phyloP scores from a whole-genome alignment of 1,140 invertebrate species.

The Phenacoccus solenopsis region DNA sequence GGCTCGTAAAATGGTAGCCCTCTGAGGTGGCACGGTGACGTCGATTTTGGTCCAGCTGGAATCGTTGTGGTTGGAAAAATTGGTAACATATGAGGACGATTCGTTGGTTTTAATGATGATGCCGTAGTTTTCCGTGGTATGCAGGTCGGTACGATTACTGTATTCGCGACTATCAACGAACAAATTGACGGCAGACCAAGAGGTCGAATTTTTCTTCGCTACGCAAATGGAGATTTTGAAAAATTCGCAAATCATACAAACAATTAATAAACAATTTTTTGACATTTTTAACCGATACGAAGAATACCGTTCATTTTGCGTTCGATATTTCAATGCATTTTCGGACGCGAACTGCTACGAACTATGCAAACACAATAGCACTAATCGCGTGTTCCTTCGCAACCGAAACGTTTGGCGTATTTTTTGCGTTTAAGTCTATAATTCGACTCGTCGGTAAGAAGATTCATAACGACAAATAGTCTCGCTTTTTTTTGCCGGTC shows the following conservation, averaged over 20 bases:
- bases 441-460: conserved; percentile 8
- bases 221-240: not conserved
- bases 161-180: not conserved
- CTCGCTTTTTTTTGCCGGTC: conserved; percentile 8
- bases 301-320: not conserved
- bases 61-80: not conserved
- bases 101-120: conserved; percentile 11
- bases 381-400: not conserved
- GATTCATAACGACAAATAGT: conserved; percentile 16
- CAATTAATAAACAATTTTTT: not conserved
- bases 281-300: conserved; percentile 13
- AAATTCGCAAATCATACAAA: conserved; percentile 6
- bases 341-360: not conserved
- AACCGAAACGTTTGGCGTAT: not conserved
- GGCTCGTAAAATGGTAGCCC: not conserved
- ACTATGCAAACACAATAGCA: too few relatives aligned
- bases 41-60: conserved; percentile 19
- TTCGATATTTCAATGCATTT: not conserved
- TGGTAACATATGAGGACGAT: not conserved
- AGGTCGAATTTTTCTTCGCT: not conserved
- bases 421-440: not conserved
- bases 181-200: not conserved
- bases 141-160: not conserved
- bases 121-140: conserved; percentile 19
- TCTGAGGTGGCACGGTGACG: not conserved